Evolutionary conservation across 2,113 vertebrate species (phyloP).

Genomic region (Oenanthe melanoleuca): DNA sequence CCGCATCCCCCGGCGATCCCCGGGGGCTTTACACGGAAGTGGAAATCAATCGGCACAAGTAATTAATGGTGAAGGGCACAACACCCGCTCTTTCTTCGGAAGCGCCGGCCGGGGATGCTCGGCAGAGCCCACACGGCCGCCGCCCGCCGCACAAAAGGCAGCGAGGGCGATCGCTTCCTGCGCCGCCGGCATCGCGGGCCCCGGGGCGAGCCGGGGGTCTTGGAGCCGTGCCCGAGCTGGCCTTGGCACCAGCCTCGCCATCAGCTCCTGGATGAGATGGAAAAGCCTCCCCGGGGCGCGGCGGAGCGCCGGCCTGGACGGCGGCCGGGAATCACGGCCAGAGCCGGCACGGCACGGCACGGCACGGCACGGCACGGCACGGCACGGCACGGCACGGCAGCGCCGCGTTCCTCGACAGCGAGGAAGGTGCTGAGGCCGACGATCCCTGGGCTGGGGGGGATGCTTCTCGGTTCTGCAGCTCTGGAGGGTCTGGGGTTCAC

Average conservation of each 20-base stretch:
- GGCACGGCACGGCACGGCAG: background rate
- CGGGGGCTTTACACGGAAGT: background rate
- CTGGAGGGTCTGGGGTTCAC: background rate
- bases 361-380: too few species aligned
- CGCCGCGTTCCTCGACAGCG: background rate
- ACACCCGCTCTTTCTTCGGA: background rate
- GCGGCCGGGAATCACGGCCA: background rate
- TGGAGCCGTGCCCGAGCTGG: background rate
- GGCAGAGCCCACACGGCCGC: background rate
- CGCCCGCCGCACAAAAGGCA: background rate
- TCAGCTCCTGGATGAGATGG: background rate
- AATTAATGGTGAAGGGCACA: background rate
- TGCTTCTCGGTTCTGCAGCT: background rate
- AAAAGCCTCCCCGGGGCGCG: background rate
- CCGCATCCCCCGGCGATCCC: background rate
- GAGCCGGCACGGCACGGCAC: background rate
- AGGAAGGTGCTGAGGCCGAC: background rate
- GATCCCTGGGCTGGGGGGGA: rapidly evolving
- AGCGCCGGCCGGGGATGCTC: background rate
- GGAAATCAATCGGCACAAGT: background rate
- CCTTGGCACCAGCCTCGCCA: background rate
- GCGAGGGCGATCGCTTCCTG: background rate
- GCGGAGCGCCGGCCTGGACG: background rate
- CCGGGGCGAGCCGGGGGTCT: background rate
- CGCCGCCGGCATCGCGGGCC: background rate